A percentile compares a stretch with the other conserved stretches of the same genome.
Evolutionary conservation across 2,888 invertebrate species (phyloP).

Genomic region (Villa cingulata): DNA sequence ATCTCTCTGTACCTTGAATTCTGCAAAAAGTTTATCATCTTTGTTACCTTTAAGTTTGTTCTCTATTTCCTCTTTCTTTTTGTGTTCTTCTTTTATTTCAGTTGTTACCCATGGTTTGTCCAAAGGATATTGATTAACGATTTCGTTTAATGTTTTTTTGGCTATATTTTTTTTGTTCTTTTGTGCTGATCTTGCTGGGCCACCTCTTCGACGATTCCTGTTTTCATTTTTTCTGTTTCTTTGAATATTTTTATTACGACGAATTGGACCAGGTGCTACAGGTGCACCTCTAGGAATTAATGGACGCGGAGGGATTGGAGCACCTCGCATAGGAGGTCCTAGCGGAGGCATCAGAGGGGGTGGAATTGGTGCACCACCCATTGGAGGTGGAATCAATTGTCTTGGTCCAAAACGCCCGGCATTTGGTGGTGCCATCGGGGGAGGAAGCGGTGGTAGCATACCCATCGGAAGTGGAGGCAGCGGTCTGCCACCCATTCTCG

Average conservation of each 20-base stretch:
- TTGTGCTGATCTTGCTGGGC: not conserved
- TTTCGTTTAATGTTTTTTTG: slow-evolving; percentile 30
- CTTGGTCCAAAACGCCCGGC: slow-evolving; percentile 9
- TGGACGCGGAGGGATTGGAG: slow-evolving; percentile 3
- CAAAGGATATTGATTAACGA: slow-evolving; percentile 36
- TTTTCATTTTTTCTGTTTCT: slow-evolving; percentile 4
- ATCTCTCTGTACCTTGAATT: slow-evolving; percentile 43
- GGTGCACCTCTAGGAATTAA: slow-evolving; percentile 2
- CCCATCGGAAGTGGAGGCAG: slow-evolving; percentile 17
- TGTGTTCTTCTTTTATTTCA: slow-evolving; percentile 41
- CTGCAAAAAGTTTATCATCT: slow-evolving; percentile 41
- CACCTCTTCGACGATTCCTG: not conserved
- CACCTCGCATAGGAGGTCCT: slow-evolving; percentile 8
- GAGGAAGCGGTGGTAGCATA: slow-evolving; percentile 23
- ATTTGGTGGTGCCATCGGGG: slow-evolving; percentile 21
- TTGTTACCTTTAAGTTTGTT: slow-evolving; percentile 36
- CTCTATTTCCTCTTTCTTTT: slow-evolving; percentile 41
- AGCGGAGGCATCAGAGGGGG: slow-evolving; percentile 10
- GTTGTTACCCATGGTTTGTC: slow-evolving; percentile 46
- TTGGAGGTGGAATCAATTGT: slow-evolving; percentile 12
- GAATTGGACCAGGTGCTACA: slow-evolving; percentile 6
- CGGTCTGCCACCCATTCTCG: slow-evolving; percentile 17
- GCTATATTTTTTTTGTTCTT: slow-evolving; percentile 13
- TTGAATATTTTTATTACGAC: slow-evolving; percentile 8
- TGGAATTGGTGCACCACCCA: slow-evolving; percentile 8